phyloP scores from a whole-genome alignment of 2,888 invertebrate genomes.

The Carterocephalus palaemon region DNA sequence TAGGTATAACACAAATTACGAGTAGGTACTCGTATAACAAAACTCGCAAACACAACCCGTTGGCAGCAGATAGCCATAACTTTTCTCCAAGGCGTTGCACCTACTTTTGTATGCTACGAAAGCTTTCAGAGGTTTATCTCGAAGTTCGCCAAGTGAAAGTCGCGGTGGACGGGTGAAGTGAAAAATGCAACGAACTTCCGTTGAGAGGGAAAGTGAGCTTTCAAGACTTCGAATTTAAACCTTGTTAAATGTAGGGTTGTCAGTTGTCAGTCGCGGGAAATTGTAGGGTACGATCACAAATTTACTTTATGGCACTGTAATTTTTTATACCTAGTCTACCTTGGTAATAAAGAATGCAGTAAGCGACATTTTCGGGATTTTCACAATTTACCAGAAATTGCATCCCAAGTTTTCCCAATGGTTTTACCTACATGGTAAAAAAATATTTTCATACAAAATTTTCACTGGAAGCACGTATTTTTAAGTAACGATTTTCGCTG shows the following conservation, averaged over 20 bases:
- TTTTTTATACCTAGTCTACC: too few species aligned
- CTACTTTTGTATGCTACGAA: constrained; percentile 22
- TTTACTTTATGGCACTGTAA: too few species aligned
- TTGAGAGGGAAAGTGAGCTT: constrained; percentile 57
- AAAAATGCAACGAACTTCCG: constrained; percentile 68
- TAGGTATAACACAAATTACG: too few species aligned
- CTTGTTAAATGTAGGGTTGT: constrained; percentile 22
- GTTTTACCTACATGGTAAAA: too few species aligned
- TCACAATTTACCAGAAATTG: too few species aligned
- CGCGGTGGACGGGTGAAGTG: constrained; percentile 46
- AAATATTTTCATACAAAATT: too few species aligned
- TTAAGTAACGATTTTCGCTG: too few species aligned
- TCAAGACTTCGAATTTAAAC: constrained; percentile 33
- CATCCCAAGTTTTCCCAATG: too few species aligned
- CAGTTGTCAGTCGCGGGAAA: constrained; percentile 11
- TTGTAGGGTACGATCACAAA: too few species aligned
- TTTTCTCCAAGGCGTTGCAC: constrained; percentile 13
- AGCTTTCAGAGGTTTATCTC: constrained; percentile 38
- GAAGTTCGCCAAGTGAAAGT: constrained; percentile 64
- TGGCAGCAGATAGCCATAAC: constrained; percentile 12
- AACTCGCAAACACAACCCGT: constrained; percentile 8
- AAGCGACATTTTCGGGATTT: too few species aligned
- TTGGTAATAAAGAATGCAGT: too few species aligned
- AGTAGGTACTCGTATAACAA: background rate
- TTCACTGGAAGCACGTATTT: too few species aligned